phyloP scores from a whole-genome alignment of 2,113 vertebrate genomes.

The Micromys minutus region DNA sequence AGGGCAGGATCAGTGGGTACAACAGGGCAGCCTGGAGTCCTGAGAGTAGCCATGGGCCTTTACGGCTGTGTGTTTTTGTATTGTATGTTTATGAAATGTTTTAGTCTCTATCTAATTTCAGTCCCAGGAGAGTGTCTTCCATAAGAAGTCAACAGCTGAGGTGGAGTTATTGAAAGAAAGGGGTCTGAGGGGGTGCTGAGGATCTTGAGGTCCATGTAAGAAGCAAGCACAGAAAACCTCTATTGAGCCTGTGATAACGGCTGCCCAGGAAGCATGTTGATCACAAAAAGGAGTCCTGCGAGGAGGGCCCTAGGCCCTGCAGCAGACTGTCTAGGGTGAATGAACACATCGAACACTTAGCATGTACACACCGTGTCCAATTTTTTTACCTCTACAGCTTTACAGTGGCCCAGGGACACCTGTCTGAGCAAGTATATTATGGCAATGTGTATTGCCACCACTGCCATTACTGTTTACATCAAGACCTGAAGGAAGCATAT shows the following conservation, averaged over 20 bases:
- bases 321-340: background rate
- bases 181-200: background rate
- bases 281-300: background rate
- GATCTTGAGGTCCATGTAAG: background rate
- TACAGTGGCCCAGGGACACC: background rate
- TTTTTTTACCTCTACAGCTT: background rate
- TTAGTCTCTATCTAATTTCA: background rate
- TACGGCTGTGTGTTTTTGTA: background rate
- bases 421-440: background rate
- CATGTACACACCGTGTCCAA: background rate
- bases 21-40: background rate
- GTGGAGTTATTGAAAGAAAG: background rate
- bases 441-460: background rate
- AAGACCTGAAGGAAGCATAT: background rate
- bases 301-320: no score
- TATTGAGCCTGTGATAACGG: no score
- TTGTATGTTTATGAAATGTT: background rate
- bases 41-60: background rate
- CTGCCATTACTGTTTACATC: no score
- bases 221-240: background rate
- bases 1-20: background rate
- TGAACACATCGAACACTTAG: background rate
- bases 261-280: background rate
- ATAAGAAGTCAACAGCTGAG: background rate
- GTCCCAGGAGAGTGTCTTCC: background rate